Evolutionary conservation across 2,797 vertebrate genomes (phyloP).

Genomic region (Huso huso): DNA sequence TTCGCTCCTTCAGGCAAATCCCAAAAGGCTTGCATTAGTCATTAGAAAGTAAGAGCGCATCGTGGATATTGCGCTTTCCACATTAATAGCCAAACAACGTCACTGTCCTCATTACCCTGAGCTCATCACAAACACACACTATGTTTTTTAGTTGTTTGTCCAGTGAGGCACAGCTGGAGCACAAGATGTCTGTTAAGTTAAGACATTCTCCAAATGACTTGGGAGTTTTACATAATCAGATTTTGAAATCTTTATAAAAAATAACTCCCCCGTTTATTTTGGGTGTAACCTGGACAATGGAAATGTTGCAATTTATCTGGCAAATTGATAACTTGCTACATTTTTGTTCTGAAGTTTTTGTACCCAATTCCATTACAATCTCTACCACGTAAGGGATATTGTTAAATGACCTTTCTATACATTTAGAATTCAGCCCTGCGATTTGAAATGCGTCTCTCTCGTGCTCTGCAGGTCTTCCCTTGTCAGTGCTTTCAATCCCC

Average conservation of each 20-base stretch:
- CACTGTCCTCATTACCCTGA: too few relatives aligned
- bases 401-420: too few relatives aligned
- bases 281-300: not conserved
- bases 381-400: too few relatives aligned
- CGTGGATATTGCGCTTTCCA: not conserved
- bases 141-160: too few relatives aligned
- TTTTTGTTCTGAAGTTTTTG: constrained; percentile 1
- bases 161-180: too few relatives aligned
- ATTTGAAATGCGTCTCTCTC: not conserved
- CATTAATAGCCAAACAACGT: too few relatives aligned
- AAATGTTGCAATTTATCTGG: not conserved
- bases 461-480: constrained; percentile 39
- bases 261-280: not conserved
- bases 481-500: constrained; percentile 42
- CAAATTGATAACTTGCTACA: not conserved
- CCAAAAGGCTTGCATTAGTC: not conserved
- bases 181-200: too few relatives aligned
- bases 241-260: too few relatives aligned
- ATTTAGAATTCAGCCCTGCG: not conserved
- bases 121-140: too few relatives aligned
- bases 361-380: not conserved
- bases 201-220: too few relatives aligned
- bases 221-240: too few relatives aligned
- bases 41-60: not conserved
- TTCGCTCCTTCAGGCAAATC: not conserved